Conservation (phyloP, 2,888 invertebrate genomes). For the Autographa gamma region DNA sequence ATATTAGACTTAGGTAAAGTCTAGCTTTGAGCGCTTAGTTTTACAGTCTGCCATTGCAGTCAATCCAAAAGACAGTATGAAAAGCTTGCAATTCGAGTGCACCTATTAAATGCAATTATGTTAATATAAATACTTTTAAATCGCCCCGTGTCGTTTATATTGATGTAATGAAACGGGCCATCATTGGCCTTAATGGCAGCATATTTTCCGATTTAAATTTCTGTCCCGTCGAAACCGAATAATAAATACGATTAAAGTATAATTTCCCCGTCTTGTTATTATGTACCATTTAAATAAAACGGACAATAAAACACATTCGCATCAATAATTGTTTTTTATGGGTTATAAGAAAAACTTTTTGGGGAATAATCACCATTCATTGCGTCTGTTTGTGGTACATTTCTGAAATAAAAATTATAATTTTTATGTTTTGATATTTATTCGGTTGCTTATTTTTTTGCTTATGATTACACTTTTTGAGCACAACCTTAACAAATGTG, state of each 20-base stretch:
- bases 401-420: too few relatives aligned
- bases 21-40: neutral
- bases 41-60: neutral
- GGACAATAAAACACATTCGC: too few relatives aligned
- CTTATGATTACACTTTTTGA: too few relatives aligned
- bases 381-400: too few relatives aligned
- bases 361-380: too few relatives aligned
- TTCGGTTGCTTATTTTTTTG: too few relatives aligned
- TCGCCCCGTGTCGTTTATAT: constrained; percentile 46
- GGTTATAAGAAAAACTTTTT: too few relatives aligned
- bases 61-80: constrained; percentile 13
- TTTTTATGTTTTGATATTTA: too few relatives aligned
- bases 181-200: constrained; percentile 39
- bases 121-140: constrained; percentile 56
- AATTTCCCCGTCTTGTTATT: constrained; percentile 4
- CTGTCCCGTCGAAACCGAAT: constrained; percentile 5
- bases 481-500: too few relatives aligned
- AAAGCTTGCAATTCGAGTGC: constrained; percentile 34
- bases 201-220: constrained; percentile 33
- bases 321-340: too few relatives aligned
- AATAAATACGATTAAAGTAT: constrained; percentile 1
- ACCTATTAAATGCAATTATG: constrained; percentile 56
- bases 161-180: constrained; percentile 51
- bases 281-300: neutral
- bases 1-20: too few relatives aligned